A percentile compares a stretch with the other conserved stretches of the same genome.
Conservation (phyloP, 2,113 vertebrate species). For the Suncus etruscus region DNA sequence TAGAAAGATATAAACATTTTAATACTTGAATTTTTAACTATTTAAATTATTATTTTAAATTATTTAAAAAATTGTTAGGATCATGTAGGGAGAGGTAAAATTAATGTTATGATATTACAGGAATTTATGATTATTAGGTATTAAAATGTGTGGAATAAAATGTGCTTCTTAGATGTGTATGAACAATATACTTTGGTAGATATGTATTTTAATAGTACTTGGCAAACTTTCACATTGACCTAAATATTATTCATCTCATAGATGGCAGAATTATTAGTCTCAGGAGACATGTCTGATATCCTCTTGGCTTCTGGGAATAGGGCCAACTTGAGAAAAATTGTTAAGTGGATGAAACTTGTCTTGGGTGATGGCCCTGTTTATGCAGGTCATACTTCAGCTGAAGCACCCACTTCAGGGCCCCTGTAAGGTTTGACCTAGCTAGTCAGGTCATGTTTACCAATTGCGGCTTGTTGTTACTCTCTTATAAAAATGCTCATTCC, state of each 20-base stretch:
- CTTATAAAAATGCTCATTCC: not conserved
- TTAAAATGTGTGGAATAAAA: conserved; percentile 55
- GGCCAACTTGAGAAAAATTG: conserved; percentile 52
- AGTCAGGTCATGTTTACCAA: not conserved
- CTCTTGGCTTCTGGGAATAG: conserved; percentile 48
- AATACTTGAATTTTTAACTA: not conserved
- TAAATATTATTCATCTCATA: conserved; percentile 52
- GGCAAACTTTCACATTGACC: conserved; percentile 37
- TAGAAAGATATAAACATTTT: too few relatives aligned
- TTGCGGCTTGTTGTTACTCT: not conserved
- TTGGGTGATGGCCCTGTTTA: not conserved
- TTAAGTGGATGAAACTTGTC: conserved; percentile 56
- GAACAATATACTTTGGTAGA: conserved; percentile 23
- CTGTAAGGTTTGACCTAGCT: not conserved
- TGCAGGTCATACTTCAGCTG: not conserved
- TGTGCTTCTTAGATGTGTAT: conserved; percentile 3
- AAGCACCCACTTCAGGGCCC: conserved; percentile 17
- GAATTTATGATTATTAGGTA: conserved; percentile 46
- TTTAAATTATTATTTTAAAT: not conserved
- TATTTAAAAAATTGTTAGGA: not conserved
- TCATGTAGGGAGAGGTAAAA: not conserved
- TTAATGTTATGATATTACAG: not conserved
- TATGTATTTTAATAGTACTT: conserved; percentile 39
- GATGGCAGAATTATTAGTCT: conserved; percentile 63
- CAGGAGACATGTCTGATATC: conserved; percentile 59